A percentile compares a stretch with the other conserved stretches of the same genome.
Conservation (phyloP, 2,888 invertebrate species). For the Hydraecia micacea region DNA sequence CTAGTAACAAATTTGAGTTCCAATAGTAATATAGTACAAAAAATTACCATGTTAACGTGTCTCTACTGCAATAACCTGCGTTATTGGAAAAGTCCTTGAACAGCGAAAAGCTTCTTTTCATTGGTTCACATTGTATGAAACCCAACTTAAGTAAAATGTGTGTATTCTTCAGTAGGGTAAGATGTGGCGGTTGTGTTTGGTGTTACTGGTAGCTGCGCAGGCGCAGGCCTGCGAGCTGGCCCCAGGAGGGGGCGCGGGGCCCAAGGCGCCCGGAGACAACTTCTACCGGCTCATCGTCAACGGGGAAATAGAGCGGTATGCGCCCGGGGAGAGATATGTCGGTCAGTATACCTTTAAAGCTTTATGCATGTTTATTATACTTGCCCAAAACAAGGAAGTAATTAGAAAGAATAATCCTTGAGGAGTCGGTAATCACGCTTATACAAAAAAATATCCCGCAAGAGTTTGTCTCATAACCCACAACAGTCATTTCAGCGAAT, state of each 20-base stretch:
- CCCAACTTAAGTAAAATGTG: background rate
- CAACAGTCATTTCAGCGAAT: conserved; percentile 15
- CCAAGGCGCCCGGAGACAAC: conserved; percentile 95
- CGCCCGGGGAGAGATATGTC: conserved; percentile 95
- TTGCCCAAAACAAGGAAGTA: conserved; percentile 4
- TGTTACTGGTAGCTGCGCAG: conserved; percentile 62
- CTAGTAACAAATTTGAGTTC: conserved; percentile 12
- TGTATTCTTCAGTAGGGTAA: conserved; percentile 22
- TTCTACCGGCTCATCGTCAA: conserved; percentile 95
- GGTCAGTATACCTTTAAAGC: conserved; percentile 83
- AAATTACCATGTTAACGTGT: background rate
- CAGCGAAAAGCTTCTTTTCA: background rate
- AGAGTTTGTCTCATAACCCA: conserved; percentile 3
- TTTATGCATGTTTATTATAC: background rate
- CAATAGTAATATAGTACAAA: background rate
- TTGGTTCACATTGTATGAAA: background rate
- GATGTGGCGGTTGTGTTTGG: conserved; percentile 58
- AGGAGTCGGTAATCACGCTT: background rate
- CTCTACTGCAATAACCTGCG: background rate
- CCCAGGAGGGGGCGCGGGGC: conserved; percentile 73
- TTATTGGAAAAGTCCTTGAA: background rate
- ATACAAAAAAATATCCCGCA: background rate
- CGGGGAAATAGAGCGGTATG: conserved; percentile 95
- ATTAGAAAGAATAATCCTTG: conserved; percentile 10
- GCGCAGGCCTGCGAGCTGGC: conserved; percentile 83